Percentiles rank a stretch among this genome's conserved stretches.
Conservation (phyloP, 2,888 invertebrate genomes). For the Cepaea hortensis region DNA sequence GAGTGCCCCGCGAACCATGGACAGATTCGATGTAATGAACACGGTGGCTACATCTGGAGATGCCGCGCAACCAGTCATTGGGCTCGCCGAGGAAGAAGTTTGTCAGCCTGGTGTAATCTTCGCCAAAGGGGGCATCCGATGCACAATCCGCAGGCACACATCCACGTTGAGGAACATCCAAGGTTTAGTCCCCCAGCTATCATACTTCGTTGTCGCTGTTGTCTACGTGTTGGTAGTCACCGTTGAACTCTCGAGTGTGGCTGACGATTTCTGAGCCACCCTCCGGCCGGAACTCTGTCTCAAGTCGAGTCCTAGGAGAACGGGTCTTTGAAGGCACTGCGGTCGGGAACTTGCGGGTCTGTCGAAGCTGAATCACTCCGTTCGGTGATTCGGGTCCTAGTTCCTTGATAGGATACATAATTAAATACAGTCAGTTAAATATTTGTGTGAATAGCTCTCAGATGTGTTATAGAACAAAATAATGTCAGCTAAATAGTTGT, state of each 20-base stretch:
- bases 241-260: conserved; percentile 60
- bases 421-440: neutral
- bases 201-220: conserved; percentile 70
- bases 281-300: conserved; percentile 61
- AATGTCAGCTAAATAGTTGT: no score
- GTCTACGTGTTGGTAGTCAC: conserved; percentile 69
- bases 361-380: conserved; percentile 65
- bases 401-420: conserved; percentile 7
- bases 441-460: no score
- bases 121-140: neutral
- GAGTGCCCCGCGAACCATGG: no score
- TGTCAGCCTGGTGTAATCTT: no score
- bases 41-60: no score
- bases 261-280: conserved; percentile 59
- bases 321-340: conserved; percentile 36
- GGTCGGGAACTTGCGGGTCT: conserved; percentile 53
- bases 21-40: no score
- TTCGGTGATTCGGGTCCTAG: conserved; percentile 60
- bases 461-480: no score
- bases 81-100: no score
- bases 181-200: conserved; percentile 1
- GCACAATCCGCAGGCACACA: neutral
- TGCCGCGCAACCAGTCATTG: no score
- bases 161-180: neutral
- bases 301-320: conserved; percentile 35